phyloP scores from a whole-genome alignment of 2,888 invertebrate genomes.

The Dasypolia templi region DNA sequence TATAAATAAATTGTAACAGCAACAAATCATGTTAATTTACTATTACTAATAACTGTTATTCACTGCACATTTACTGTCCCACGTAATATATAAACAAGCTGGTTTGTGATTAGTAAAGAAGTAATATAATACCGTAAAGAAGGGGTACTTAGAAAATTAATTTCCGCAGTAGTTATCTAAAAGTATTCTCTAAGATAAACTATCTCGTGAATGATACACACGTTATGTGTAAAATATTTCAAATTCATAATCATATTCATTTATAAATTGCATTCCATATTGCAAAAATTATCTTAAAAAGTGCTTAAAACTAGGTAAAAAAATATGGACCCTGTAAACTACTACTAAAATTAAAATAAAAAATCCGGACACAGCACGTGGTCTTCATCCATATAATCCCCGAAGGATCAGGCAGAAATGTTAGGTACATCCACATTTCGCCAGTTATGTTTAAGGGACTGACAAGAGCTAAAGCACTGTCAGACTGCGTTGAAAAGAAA shows the following conservation, averaged over 20 bases:
- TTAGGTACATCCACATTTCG: background rate
- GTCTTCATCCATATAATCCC: background rate
- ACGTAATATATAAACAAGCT: constrained; percentile 30
- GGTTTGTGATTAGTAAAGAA: constrained; percentile 37
- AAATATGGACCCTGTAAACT: too few relatives aligned
- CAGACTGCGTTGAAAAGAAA: too few relatives aligned
- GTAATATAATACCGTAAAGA: constrained; percentile 7
- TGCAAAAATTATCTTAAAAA: too few relatives aligned
- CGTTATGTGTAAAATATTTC: too few relatives aligned
- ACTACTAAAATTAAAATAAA: too few relatives aligned
- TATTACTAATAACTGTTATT: constrained; percentile 27
- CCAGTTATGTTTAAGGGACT: too few relatives aligned
- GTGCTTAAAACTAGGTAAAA: too few relatives aligned
- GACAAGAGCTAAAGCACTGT: too few relatives aligned
- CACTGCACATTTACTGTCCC: constrained; percentile 30
- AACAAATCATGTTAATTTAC: constrained; percentile 59
- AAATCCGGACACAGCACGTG: background rate
- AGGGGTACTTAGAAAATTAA: constrained; percentile 13
- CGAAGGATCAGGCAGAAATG: background rate
- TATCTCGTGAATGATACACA: background rate
- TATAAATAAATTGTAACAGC: constrained; percentile 39
- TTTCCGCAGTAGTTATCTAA: constrained; percentile 26
- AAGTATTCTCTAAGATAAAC: constrained; percentile 20
- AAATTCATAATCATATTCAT: too few relatives aligned
- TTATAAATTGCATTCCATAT: too few relatives aligned